These are phyloP conservation scores for Tragelaphus strepsiceros DNA, from an alignment of 2,113 vertebrate genomes.

Conservation along the genomic window DNA sequence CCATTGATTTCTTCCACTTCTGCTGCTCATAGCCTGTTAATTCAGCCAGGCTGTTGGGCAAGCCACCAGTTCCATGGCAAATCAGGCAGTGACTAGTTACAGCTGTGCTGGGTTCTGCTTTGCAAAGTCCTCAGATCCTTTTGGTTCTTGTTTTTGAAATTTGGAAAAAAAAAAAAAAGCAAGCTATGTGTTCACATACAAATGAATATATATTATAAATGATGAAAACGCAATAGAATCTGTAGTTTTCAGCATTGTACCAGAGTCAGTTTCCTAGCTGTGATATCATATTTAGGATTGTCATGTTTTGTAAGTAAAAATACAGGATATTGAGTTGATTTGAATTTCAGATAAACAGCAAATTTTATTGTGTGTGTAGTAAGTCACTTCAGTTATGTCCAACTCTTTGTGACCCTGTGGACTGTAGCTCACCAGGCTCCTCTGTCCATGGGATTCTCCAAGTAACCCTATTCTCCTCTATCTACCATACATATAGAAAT, in stretches of 20 bases:
- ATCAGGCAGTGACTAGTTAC: neutral
- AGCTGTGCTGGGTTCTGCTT: too few relatives aligned
- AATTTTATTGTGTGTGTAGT: neutral
- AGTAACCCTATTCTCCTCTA: neutral
- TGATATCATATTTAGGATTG: neutral
- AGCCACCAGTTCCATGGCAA: neutral
- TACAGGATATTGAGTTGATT: neutral
- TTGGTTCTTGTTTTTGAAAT: neutral
- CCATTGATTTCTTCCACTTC: too few relatives aligned
- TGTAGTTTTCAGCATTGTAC: neutral
- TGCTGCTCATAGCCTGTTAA: too few relatives aligned
- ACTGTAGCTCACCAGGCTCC: neutral
- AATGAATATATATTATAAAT: neutral
- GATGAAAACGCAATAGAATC: neutral
- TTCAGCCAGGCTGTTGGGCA: neutral
- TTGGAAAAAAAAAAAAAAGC: neutral
- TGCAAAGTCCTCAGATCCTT: neutral
- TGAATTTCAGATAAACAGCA: neutral
- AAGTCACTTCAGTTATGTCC: neutral
- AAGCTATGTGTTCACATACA: neutral
- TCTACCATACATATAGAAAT: neutral
- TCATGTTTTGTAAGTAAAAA: conserved; percentile 22
- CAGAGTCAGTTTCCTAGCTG: neutral
- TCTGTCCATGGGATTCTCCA: neutral
- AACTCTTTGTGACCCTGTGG: neutral